Percentiles rank a stretch among this genome's conserved stretches.
Conservation (phyloP, 2,113 vertebrate genomes). For the Menidia beryllina region DNA sequence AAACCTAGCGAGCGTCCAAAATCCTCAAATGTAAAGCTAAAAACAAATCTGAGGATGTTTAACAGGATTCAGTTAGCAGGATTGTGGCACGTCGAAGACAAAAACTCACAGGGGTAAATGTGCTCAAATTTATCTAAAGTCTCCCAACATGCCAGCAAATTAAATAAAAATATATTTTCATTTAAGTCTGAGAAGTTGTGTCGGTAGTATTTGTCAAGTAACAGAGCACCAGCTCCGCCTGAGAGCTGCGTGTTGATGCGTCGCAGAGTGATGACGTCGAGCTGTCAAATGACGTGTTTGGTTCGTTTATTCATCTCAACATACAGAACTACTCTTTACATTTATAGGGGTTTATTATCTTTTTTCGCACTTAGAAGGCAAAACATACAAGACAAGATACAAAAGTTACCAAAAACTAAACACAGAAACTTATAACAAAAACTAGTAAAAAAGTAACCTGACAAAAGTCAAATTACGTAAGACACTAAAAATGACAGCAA, state of each 20-base stretch:
- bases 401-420: too few species aligned
- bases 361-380: too few species aligned
- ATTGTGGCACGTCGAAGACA: constrained; percentile 6
- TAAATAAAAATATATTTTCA: rapidly evolving
- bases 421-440: not conserved
- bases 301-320: too few species aligned
- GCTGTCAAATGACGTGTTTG: not conserved
- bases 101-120: too few species aligned
- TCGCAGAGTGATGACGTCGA: constrained; percentile 61
- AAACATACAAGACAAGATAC: too few species aligned
- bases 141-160: not conserved
- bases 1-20: not conserved
- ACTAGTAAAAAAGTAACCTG: not conserved
- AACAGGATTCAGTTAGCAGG: not conserved
- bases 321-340: too few species aligned
- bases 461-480: not conserved
- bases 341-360: too few species aligned
- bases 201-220: not conserved
- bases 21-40: not conserved
- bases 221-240: constrained; percentile 4
- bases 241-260: constrained; percentile 31
- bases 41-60: not conserved
- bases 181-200: not conserved
- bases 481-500: not conserved
- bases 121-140: too few species aligned